Percentiles rank a stretch among this genome's conserved stretches.
phyloP scores from a whole-genome alignment of 2,113 vertebrate genomes.

The Pheucticus melanocephalus region DNA sequence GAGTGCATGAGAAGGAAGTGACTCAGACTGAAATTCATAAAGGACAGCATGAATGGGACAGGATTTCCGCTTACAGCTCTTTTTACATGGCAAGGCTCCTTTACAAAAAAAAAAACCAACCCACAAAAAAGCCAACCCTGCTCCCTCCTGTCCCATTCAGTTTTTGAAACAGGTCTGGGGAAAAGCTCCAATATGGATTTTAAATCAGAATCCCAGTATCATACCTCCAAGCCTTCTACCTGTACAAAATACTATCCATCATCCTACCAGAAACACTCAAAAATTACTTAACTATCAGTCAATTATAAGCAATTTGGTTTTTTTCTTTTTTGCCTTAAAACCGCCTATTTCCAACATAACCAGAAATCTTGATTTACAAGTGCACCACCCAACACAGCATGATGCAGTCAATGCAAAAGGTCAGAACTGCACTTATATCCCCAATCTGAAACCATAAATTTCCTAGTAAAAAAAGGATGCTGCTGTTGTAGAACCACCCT shows the following conservation, averaged over 20 bases:
- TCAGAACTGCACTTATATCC: background rate
- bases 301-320: background rate
- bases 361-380: background rate
- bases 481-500: background rate
- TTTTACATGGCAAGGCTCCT: constrained; percentile 10
- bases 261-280: background rate
- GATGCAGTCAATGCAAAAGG: background rate
- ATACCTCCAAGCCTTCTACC: background rate
- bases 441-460: background rate
- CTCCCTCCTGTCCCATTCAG: background rate
- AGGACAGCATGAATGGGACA: constrained; percentile 59
- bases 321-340: background rate
- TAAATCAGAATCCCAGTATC: background rate
- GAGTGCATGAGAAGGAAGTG: constrained; percentile 49
- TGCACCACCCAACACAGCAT: background rate
- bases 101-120: background rate
- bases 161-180: background rate
- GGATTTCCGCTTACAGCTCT: constrained; percentile 53
- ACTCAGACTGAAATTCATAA: constrained; percentile 56
- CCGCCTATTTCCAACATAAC: background rate
- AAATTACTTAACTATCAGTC: background rate
- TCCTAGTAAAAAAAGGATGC: background rate
- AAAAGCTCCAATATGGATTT: background rate
- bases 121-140: background rate
- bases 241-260: background rate